Base-by-base conservation (phyloP, 2,797 vertebrate species). In the Hydrolagus colliei region DNA sequence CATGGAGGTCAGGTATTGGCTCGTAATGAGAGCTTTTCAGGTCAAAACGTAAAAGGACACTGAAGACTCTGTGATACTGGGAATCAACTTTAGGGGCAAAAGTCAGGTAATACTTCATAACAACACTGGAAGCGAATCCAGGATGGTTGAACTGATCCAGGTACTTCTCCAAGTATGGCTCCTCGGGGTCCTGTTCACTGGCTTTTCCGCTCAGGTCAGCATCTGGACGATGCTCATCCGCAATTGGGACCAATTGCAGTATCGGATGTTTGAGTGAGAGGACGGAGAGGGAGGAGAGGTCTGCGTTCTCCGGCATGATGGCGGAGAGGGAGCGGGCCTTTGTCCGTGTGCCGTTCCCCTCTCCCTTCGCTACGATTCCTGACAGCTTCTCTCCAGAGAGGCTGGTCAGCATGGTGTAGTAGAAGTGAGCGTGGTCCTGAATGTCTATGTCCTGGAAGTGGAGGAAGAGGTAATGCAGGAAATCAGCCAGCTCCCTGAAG, bases 361-460 rank as follows among this genome's bases (percentile, higher is more conserved):
- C 88, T 1, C 89, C 90, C 85, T 91, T 92, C 0, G 90, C 89
- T 20, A 95, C 86, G 61, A 96, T 88, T 0, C 88, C 89, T 0
- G 89, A 89, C 72, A 97, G 90, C 89, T 97, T 98, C 86, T 96
- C 94, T 32, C 79, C 84, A 0, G 95, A 94, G 72, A 97, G 90
- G 0, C 95, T 95, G 71, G 94, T 94, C 84, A 97, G 92, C 27
- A 98, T 92, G 2, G 93, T 90, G 88, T 96, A 96, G 90, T 97
- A 97, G 18, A 98, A 93, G 5, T 95, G 94, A 16, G 95, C 95
- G 0, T 93, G 95, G 88, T 97, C 96, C 74, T 91, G 93, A 68
- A 96, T 92, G 35, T 97, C 97, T 0, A 93, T 92, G 89, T 96
- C 95, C 0, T 92, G 91, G 1, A 95, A 94, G 87, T 78, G 87